Percentiles rank a stretch among this genome's conserved stretches.
Conservation (phyloP, 2,113 vertebrate genomes). For the Ctenomys sociabilis region DNA sequence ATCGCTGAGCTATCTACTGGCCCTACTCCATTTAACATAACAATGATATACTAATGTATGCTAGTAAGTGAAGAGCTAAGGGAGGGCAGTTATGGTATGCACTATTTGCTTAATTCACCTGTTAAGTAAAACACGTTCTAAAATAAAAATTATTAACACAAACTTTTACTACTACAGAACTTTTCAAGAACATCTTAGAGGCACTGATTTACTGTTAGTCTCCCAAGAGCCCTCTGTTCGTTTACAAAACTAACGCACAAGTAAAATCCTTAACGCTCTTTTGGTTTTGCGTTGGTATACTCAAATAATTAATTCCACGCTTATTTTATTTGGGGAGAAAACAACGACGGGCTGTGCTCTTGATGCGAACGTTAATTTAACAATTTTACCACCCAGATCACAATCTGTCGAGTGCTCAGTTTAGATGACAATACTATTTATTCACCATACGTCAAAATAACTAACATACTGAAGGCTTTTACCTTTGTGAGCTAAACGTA, state of each 20-base stretch:
- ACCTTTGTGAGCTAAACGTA: neutral
- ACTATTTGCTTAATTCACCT: neutral
- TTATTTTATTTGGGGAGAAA: neutral
- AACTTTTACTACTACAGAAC: neutral
- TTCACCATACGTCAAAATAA: neutral
- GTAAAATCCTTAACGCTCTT: neutral
- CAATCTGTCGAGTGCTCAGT: neutral
- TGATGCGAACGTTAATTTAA: neutral
- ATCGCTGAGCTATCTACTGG: no score
- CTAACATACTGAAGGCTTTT: neutral
- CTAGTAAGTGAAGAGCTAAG: neutral
- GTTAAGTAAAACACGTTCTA: neutral
- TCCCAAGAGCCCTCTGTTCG: neutral
- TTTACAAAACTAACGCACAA: neutral
- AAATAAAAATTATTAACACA: neutral
- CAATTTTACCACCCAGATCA: neutral
- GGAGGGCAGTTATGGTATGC: neutral
- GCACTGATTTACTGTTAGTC: neutral
- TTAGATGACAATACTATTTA: neutral
- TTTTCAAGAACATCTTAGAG: slow-evolving; percentile 16
- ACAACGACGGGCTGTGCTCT: neutral
- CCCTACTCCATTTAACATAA: neutral
- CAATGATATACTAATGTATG: neutral
- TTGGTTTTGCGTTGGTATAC: neutral
- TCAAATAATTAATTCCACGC: neutral